phyloP scores from a whole-genome alignment of 1,140 invertebrate species.

The Melipona quadrifasciata region DNA sequence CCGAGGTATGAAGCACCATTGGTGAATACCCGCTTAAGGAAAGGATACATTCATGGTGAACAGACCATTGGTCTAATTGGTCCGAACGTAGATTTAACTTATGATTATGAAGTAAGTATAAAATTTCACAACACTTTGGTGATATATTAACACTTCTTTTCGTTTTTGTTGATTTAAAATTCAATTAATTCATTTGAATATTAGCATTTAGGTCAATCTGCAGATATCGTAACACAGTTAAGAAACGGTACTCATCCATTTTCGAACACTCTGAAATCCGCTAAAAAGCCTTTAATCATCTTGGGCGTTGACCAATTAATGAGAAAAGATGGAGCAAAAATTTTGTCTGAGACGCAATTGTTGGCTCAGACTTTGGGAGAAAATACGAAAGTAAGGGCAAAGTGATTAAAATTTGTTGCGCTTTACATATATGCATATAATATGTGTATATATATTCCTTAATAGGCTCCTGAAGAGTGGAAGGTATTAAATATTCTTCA shows the following conservation, averaged over 20 bases:
- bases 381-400: conserved; percentile 73
- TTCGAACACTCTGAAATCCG: conserved; percentile 86
- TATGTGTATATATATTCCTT: conserved; percentile 27
- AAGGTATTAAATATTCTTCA: conserved; percentile 96
- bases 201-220: conserved; percentile 92
- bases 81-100: conserved; percentile 95
- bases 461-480: conserved; percentile 83
- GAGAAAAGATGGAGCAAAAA: conserved; percentile 89
- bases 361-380: conserved; percentile 84
- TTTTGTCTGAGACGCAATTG: conserved; percentile 89
- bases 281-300: conserved; percentile 96
- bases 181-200: conserved; percentile 61
- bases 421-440: neutral
- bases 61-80: conserved; percentile 92
- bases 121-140: conserved; percentile 41
- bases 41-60: conserved; percentile 94
- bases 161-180: conserved; percentile 27
- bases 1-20: conserved; percentile 98
- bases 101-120: conserved; percentile 90
- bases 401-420: neutral
- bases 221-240: conserved; percentile 88
- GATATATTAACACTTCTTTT: conserved; percentile 6
- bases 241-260: conserved; percentile 90
- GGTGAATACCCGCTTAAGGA: conserved; percentile 97
- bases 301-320: conserved; percentile 93